Conservation (phyloP, 2,113 vertebrate genomes). For the Tupaia tana region DNA sequence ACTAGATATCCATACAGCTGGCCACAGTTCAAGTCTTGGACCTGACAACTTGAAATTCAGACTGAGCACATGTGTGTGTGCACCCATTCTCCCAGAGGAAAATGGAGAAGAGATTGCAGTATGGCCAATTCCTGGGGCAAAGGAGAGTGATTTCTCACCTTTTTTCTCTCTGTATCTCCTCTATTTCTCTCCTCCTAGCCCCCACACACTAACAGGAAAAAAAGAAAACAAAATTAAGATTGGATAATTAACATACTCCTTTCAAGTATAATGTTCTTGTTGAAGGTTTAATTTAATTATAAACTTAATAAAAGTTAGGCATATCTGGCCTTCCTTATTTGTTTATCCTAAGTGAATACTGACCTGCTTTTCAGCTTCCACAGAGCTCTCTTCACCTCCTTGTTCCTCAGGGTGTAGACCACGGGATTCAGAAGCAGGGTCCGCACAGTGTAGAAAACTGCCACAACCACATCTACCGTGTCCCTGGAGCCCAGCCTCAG, state of each 20-base stretch:
- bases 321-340: not conserved
- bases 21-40: too few species aligned
- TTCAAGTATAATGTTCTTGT: not conserved
- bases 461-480: not conserved
- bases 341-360: not conserved
- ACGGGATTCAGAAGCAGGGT: constrained; percentile 53
- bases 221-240: not conserved
- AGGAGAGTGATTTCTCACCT: too few species aligned
- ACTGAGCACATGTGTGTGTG: too few species aligned
- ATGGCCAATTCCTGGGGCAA: too few species aligned
- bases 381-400: constrained; percentile 64
- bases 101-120: too few species aligned
- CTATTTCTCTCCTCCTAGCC: too few species aligned
- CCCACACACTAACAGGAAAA: too few species aligned
- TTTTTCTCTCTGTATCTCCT: not conserved
- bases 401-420: constrained; percentile 67
- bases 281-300: not conserved
- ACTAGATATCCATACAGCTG: too few species aligned
- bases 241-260: not conserved
- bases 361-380: not conserved
- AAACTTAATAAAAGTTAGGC: not conserved
- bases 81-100: too few species aligned
- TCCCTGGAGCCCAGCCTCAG: constrained; percentile 43
- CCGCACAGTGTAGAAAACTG: constrained; percentile 59
- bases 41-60: too few species aligned